Evolutionary conservation across 2,797 vertebrate species (phyloP).

Genomic region (Centropyge bicolor): DNA sequence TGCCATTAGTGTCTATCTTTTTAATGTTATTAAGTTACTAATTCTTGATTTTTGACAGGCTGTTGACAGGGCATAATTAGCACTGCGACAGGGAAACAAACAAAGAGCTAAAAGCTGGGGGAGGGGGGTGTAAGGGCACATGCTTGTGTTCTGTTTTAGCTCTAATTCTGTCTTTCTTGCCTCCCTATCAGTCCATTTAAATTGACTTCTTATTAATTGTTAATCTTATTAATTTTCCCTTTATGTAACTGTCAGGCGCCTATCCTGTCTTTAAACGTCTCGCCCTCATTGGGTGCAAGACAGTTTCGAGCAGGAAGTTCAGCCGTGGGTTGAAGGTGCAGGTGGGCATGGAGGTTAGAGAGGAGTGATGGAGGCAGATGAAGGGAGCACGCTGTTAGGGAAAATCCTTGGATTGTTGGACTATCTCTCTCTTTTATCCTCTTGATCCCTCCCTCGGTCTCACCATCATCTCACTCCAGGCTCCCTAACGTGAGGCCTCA

Average conservation of each 20-base stretch:
- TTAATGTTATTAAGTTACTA: conserved; percentile 44
- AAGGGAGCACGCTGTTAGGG: not conserved
- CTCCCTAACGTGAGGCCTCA: conserved; percentile 48
- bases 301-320: conserved; percentile 10
- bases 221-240: conserved; percentile 21
- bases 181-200: conserved; percentile 19
- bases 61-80: conserved; percentile 62
- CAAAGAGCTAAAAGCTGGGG: conserved; percentile 39
- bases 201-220: conserved; percentile 8
- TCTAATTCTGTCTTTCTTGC: conserved; percentile 23
- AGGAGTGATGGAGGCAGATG: not conserved
- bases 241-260: conserved; percentile 8
- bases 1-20: conserved; percentile 50
- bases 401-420: conserved; percentile 38
- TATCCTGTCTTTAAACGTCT: conserved; percentile 10
- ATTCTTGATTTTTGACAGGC: conserved; percentile 51
- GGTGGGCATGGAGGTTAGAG: conserved; percentile 21
- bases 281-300: not conserved
- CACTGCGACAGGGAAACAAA: conserved; percentile 46
- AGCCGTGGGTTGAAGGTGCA: conserved; percentile 25
- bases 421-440: conserved; percentile 28
- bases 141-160: conserved; percentile 11
- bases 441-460: conserved; percentile 20
- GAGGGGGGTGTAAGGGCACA: conserved; percentile 1
- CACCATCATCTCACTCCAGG: conserved; percentile 18